A percentile compares a stretch with the other conserved stretches of the same genome.
Evolutionary conservation across 2,113 vertebrate species (phyloP).

Genomic region (Zosterops hypoxanthus): DNA sequence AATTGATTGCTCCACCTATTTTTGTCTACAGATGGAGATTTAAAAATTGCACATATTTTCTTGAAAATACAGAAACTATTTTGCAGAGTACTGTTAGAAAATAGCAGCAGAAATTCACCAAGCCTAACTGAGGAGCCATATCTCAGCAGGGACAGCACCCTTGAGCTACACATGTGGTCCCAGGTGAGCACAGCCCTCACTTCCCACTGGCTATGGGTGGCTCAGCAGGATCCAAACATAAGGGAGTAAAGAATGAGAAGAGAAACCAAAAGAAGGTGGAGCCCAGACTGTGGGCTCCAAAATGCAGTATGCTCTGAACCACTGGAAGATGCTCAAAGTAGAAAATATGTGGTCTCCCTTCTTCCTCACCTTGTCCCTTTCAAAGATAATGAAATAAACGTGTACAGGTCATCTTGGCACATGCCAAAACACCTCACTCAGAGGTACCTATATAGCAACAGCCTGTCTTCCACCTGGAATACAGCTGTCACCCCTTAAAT

Average conservation of each 20-base stretch:
- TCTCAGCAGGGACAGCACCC: neutral
- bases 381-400: neutral
- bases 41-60: neutral
- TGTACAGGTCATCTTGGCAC: neutral
- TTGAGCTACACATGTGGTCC: neutral
- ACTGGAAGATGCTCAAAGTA: neutral
- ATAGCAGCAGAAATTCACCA: neutral
- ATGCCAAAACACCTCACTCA: neutral
- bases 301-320: neutral
- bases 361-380: neutral
- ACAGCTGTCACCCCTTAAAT: neutral
- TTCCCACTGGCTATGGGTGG: neutral
- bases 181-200: neutral
- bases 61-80: neutral
- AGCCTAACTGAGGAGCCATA: fast-evolving
- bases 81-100: neutral
- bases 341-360: neutral
- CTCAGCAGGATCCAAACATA: neutral
- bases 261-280: neutral
- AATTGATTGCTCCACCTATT: neutral
- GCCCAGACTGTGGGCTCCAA: neutral
- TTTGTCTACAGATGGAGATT: neutral
- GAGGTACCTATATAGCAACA: neutral
- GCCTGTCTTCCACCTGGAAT: neutral
- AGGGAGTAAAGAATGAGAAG: neutral